Evolutionary conservation across 92 coral and sea anemone genomes (phyloP), one percentile per base, ranked within the genome.

Genomic region (Zoanthus solanderi): DNA sequence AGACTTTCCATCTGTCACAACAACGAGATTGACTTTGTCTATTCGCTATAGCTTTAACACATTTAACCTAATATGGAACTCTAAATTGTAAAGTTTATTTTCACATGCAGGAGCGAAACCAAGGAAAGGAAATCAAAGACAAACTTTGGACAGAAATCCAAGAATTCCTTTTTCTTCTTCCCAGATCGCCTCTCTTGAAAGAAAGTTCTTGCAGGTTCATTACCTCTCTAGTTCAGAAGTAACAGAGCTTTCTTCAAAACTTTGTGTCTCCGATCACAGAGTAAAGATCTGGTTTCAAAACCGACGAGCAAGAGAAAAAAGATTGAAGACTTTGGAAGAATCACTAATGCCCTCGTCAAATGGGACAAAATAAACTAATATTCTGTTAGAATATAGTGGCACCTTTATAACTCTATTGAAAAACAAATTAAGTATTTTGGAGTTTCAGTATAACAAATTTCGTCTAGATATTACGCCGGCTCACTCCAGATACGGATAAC

Each of bases 281-380:
- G 96, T 96, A 1, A 96, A 96, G 87, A 96, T 96, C 44, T 96
- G 99, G 99, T 96, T 96, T 83, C 99, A 96, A 79, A 96, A 96
- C 76, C 93, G 99, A 78, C 87, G 99, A 56, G 99, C 99, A 50
- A 87, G 99, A 18, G 99, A 96, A 78, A 96, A 96, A 83, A 92
- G 93, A 84, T 50, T 81, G 75, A 48, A 50, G 75, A 18, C 73
- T 18, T 28, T 58, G 7, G 82, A 77, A 30, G 48, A 58, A 30
- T 54, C 82, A n/a, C 61, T n/a, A 11, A 30, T 0, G 16, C 10
- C 67, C 60, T 16, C 32, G 46, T 30, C 37, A 23, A 42, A 77
- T 23, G 66, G 30, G 42, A 30, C 28, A 56, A 77, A 11, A 9
- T 77, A 66, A 77, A 52, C 13, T 77, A 23, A 11, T 29, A 45